Base-by-base conservation (phyloP, 2,888 invertebrate species). In the Osmoderma eremita region DNA sequence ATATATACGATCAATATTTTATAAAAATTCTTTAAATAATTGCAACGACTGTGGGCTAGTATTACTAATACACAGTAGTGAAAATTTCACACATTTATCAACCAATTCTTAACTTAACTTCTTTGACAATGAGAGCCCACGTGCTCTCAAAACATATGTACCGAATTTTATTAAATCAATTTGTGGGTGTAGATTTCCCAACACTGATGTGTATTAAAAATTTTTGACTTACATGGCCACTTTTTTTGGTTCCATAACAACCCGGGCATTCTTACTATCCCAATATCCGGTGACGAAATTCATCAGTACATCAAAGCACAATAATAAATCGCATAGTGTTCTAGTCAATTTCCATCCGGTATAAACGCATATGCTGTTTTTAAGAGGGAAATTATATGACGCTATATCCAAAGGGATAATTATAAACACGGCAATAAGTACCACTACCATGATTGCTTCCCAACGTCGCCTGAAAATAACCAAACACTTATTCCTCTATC, bases 261-360 rank as follows among this genome's bases (percentile, higher is more conserved):
- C 75, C 20, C 74, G 67, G 39, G 76, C 76, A 3, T 76, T 78
- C 2, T 61, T 65, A 8, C 71, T 62, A 54, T 81, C 79, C 42
- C 79, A 79, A 62, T 75, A 81, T 76, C 82, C 83, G 4, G 82
- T 83, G 6, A 71, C 69, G 63, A 79, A 80, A 69, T 81, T 81
- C 30, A 82, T 42, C 6, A 79, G 0, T 56, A 83, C 75, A 66
- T 83, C 83, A 1, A 71, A 1, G 24, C 76, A 76, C 54, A 77
- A 79, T 0, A 80, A 51, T 1, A 72, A n/a, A 20, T 82, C 71
- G 0, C 79, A 13, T 15, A 66, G 3, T 66, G 80, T 17, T 10
- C 30, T 22, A 12, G 18, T 3, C 2, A 36, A 1, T 24, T 50
- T 65, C 65, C 65, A 65, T 8, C 15, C 17, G 0, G 8, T 22